These are phyloP conservation scores for Schizaphis graminum DNA, from an alignment of 2,888 invertebrate species.

Conservation along the genomic window DNA sequence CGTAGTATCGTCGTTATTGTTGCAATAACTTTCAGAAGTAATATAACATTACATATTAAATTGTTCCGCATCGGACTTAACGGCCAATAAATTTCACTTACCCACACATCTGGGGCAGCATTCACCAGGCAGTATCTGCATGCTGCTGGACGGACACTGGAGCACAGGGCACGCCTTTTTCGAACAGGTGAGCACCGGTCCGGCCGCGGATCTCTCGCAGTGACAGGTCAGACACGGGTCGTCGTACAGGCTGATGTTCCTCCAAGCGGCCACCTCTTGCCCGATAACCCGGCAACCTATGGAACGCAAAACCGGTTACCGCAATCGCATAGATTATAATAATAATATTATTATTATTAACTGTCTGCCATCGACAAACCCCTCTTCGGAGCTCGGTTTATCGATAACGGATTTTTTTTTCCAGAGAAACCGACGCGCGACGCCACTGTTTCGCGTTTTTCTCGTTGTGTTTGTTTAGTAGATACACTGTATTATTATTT, in stretches of 20 bases:
- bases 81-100: conserved; percentile 65
- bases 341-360: conserved; percentile 10
- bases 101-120: conserved; percentile 82
- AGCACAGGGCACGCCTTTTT: conserved; percentile 91
- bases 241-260: conserved; percentile 82
- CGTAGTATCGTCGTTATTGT: no score
- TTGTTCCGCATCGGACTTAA: background rate
- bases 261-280: conserved; percentile 82
- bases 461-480: background rate
- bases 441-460: background rate
- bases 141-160: conserved; percentile 81
- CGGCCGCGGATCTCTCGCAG: conserved; percentile 75
- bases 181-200: conserved; percentile 79
- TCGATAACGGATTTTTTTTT: conserved; percentile 38
- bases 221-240: conserved; percentile 90
- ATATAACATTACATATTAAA: background rate
- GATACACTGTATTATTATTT: background rate
- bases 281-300: conserved; percentile 87
- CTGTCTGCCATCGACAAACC: background rate
- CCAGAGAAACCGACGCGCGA: background rate
- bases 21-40: background rate
- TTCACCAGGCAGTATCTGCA: conserved; percentile 81
- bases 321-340: conserved; percentile 8
- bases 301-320: conserved; percentile 69
- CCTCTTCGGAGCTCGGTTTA: background rate